Conservation (phyloP, 2,888 invertebrate genomes). For the Anarsia innoxiella region DNA sequence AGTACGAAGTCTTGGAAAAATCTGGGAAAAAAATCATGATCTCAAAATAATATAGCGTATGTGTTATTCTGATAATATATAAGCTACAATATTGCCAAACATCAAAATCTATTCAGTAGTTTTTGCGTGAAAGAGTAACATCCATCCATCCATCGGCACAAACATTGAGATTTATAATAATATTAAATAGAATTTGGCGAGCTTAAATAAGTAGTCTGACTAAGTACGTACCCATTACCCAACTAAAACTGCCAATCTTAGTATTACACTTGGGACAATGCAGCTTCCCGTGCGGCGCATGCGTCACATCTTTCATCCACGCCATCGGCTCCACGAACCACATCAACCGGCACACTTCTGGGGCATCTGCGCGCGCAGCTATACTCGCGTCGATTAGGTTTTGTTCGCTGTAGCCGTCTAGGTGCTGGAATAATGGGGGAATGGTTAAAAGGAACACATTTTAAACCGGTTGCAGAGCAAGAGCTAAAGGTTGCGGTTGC, state of each 20-base stretch:
- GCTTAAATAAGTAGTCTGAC: too few relatives aligned
- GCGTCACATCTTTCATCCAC: conserved; percentile 88
- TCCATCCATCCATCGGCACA: too few relatives aligned
- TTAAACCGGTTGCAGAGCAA: too few relatives aligned
- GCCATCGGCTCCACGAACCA: conserved; percentile 92
- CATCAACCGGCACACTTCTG: conserved; percentile 79
- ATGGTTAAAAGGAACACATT: too few relatives aligned
- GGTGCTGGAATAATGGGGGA: neutral
- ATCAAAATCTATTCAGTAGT: too few relatives aligned
- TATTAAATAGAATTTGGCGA: too few relatives aligned
- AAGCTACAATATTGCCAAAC: too few relatives aligned
- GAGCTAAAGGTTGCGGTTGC: too few relatives aligned
- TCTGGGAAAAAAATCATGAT: neutral
- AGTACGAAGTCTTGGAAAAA: neutral
- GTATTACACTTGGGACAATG: conserved; percentile 88
- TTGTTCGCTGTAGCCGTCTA: conserved; percentile 52
- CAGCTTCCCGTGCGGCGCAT: conserved; percentile 85
- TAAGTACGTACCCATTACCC: conserved; percentile 87
- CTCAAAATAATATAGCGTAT: too few relatives aligned
- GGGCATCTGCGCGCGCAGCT: conserved; percentile 36
- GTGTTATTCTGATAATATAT: too few relatives aligned
- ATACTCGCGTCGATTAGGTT: conserved; percentile 49
- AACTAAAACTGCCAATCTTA: conserved; percentile 93
- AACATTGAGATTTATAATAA: too few relatives aligned
- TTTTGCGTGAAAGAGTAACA: too few relatives aligned